These are phyloP conservation scores for Labia minor DNA, from an alignment of 2,888 invertebrate genomes.

Conservation along the genomic window DNA sequence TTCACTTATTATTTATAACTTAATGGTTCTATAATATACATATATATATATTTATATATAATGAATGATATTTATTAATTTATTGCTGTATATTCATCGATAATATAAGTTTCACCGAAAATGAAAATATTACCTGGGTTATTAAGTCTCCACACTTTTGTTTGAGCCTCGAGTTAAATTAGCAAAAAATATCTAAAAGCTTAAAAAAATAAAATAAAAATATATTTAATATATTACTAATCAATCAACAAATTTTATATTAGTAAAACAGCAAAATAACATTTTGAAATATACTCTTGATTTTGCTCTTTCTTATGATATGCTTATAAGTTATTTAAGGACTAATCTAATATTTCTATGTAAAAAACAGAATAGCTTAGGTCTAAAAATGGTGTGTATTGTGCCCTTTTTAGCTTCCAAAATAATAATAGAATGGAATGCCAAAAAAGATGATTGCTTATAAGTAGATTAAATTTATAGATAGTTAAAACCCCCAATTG, in stretches of 20 bases:
- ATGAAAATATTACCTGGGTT: not conserved
- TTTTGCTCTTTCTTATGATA: constrained; percentile 5
- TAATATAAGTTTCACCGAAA: no score
- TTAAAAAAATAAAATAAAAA: no score
- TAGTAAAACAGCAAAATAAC: not conserved
- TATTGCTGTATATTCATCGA: no score
- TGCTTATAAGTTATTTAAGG: not conserved
- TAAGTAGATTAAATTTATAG: no score
- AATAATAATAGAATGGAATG: not conserved
- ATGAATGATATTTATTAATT: no score
- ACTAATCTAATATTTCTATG: not conserved
- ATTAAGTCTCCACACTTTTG: not conserved
- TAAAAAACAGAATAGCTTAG: not conserved
- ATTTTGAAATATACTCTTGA: not conserved
- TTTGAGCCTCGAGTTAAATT: not conserved
- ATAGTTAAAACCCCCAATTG: no score
- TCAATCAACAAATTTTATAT: not conserved
- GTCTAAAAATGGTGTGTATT: not conserved
- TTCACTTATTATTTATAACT: no score
- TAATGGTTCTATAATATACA: no score
- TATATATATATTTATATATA: no score
- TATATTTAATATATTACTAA: no score
- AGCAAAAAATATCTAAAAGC: no score
- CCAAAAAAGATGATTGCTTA: no score
- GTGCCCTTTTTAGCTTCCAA: not conserved